phyloP scores from a whole-genome alignment of 2,113 vertebrate genomes.

The Sardina pilchardus region DNA sequence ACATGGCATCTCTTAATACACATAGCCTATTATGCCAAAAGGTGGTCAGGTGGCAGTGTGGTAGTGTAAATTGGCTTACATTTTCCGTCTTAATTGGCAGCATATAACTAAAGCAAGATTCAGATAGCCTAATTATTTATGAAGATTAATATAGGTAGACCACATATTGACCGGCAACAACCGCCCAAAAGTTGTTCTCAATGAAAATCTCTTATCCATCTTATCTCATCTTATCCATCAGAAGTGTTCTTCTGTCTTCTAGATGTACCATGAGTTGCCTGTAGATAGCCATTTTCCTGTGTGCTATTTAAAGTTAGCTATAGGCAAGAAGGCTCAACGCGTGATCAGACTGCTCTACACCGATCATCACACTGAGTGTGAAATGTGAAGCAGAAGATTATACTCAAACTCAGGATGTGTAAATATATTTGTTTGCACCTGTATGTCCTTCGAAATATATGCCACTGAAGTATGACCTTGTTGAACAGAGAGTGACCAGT shows the following conservation, averaged over 20 bases:
- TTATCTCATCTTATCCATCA: too few species aligned
- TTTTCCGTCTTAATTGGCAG: not conserved
- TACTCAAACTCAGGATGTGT: too few species aligned
- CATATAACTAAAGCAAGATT: not conserved
- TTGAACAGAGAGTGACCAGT: not conserved
- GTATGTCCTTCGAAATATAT: not conserved
- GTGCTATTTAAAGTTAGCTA: too few species aligned
- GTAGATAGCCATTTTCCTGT: too few species aligned
- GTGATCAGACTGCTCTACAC: not conserved
- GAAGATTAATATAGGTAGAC: too few species aligned
- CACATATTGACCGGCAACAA: too few species aligned
- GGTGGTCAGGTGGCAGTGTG: not conserved
- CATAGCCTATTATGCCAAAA: not conserved
- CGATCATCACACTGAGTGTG: not conserved
- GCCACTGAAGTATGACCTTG: conserved; percentile 4
- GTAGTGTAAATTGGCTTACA: not conserved
- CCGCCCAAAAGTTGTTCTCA: too few species aligned
- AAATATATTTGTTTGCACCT: not conserved
- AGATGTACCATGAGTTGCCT: too few species aligned
- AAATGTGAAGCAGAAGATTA: too few species aligned
- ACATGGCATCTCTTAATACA: not conserved
- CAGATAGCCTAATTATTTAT: too few species aligned
- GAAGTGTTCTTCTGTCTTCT: too few species aligned
- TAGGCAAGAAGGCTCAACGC: not conserved
- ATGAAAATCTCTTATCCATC: too few species aligned